A percentile compares a stretch with the other conserved stretches of the same genome.
These are phyloP conservation scores for Drosophila anomelani DNA, from an alignment of 2,888 invertebrate species.

Conservation along the genomic window DNA sequence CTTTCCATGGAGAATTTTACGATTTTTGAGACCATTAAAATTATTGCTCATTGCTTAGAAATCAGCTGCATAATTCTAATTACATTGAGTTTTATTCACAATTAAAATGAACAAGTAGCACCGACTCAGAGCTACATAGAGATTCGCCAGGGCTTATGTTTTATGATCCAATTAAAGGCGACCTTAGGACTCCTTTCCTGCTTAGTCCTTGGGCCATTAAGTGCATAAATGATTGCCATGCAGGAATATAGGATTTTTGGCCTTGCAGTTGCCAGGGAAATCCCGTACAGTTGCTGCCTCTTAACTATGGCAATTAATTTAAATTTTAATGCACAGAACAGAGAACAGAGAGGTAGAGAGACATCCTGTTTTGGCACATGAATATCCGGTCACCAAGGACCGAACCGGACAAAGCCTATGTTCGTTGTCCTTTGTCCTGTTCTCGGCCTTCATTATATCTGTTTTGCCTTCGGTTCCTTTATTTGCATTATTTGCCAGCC, in stretches of 20 bases:
- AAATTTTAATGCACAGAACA: slow-evolving; percentile 45
- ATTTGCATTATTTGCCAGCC: slow-evolving; percentile 37
- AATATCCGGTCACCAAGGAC: slow-evolving; percentile 59
- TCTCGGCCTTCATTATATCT: slow-evolving; percentile 16
- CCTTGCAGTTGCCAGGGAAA: slow-evolving; percentile 15
- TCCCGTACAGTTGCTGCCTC: slow-evolving; percentile 17
- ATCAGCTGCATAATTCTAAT: slow-evolving; percentile 15
- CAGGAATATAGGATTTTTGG: slow-evolving; percentile 25
- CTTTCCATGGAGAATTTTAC: slow-evolving; percentile 7
- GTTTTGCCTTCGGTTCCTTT: slow-evolving; percentile 12
- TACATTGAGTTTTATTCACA: slow-evolving; percentile 16
- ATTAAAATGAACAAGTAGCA: slow-evolving; percentile 20
- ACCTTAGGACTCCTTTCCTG: slow-evolving; percentile 12
- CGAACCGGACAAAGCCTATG: slow-evolving; percentile 3
- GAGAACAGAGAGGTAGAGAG: slow-evolving; percentile 1
- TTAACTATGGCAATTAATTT: slow-evolving; percentile 57
- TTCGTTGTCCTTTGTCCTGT: slow-evolving; percentile 13
- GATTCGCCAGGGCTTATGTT: slow-evolving; percentile 15
- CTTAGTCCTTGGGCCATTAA: slow-evolving; percentile 34
- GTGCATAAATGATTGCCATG: slow-evolving; percentile 65
- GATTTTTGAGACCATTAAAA: slow-evolving; percentile 4
- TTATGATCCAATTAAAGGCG: slow-evolving; percentile 42
- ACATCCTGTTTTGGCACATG: slow-evolving; percentile 43
- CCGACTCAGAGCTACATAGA: not conserved
- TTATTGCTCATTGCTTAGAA: slow-evolving; percentile 13